These are phyloP conservation scores for Troglohyphantes excavatus DNA, from an alignment of 2,888 invertebrate genomes.

Conservation along the genomic window DNA sequence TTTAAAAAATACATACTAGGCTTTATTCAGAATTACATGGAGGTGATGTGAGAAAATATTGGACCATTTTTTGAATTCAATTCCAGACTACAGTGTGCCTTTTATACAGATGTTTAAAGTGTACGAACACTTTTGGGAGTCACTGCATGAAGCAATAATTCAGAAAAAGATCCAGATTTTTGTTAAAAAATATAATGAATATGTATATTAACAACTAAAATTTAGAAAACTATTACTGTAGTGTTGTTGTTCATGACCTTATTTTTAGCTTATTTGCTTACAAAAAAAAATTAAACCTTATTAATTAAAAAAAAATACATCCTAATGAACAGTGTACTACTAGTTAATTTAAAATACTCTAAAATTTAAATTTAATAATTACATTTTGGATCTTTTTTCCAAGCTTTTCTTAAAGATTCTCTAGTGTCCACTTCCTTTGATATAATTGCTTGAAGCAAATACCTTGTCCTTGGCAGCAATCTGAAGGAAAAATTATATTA, in stretches of 20 bases:
- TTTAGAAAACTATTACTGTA: background rate
- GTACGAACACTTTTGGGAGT: too few species aligned
- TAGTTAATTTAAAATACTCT: too few species aligned
- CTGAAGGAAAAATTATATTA: slow-evolving; percentile 25
- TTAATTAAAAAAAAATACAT: background rate
- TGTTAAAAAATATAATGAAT: background rate
- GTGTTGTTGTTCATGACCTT: background rate
- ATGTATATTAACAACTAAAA: background rate
- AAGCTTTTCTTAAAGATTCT: slow-evolving; percentile 48
- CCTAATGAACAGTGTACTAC: background rate
- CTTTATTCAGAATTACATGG: too few species aligned
- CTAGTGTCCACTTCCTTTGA: slow-evolving; percentile 56
- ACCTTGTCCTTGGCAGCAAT: slow-evolving; percentile 73
- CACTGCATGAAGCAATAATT: too few species aligned
- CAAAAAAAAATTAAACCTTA: background rate
- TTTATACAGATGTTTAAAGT: too few species aligned
- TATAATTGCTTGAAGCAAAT: slow-evolving; percentile 74
- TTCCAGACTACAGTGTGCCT: too few species aligned
- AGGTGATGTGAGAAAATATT: too few species aligned
- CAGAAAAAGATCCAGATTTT: too few species aligned
- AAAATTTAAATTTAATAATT: slow-evolving; percentile 13
- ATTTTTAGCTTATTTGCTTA: background rate
- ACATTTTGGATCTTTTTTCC: slow-evolving; percentile 73
- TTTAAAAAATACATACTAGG: too few species aligned
- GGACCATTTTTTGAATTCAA: too few species aligned